Conservation (phyloP, 1,140 invertebrate species). For the Cydia splendana region DNA sequence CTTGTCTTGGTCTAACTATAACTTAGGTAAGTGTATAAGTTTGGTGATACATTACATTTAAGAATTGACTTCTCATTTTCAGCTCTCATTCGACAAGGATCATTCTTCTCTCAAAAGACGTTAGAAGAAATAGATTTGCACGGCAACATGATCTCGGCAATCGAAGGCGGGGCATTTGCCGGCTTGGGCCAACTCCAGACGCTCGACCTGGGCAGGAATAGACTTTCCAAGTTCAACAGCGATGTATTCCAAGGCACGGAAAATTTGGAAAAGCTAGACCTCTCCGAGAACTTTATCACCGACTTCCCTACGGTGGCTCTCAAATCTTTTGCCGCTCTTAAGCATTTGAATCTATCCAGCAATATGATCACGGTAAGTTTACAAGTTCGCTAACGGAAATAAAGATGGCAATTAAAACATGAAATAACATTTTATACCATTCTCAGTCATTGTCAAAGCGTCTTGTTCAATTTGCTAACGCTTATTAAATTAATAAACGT, state of each 20-base stretch:
- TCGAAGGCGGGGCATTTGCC: slow-evolving; percentile 87
- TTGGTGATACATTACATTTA: too few species aligned
- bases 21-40: too few species aligned
- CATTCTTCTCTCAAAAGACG: slow-evolving; percentile 84
- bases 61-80: slow-evolving; percentile 54
- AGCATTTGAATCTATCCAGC: slow-evolving; percentile 88
- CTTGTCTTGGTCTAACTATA: too few species aligned
- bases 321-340: slow-evolving; percentile 84
- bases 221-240: slow-evolving; percentile 88
- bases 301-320: slow-evolving; percentile 89
- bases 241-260: slow-evolving; percentile 89
- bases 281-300: slow-evolving; percentile 91
- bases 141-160: slow-evolving; percentile 85
- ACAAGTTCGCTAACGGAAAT: background rate
- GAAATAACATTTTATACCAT: slow-evolving; percentile 5
- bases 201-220: slow-evolving; percentile 88
- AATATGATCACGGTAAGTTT: slow-evolving; percentile 89
- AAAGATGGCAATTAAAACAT: background rate
- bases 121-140: slow-evolving; percentile 88
- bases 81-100: slow-evolving; percentile 83
- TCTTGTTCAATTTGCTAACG: slow-evolving; percentile 6
- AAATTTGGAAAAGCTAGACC: slow-evolving; percentile 87
- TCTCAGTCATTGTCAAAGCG: background rate
- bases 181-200: slow-evolving; percentile 84
- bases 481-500: background rate